Evolutionary conservation across 2,113 vertebrate genomes (phyloP).

Genomic region (Oncorhynchus tshawytscha): DNA sequence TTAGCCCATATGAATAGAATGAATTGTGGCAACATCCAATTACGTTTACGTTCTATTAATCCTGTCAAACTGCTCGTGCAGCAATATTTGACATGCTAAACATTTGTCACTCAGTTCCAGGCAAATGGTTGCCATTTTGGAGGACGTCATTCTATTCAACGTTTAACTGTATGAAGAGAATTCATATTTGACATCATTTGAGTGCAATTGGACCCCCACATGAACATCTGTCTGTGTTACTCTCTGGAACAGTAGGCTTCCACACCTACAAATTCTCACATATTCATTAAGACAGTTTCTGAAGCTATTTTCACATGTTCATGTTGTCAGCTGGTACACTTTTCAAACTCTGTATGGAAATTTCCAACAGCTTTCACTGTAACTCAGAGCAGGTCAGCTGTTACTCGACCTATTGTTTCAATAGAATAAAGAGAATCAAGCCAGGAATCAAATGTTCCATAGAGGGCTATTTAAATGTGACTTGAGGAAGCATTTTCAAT

Average conservation of each 20-base stretch:
- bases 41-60: conserved; percentile 68
- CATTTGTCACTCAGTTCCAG: not conserved
- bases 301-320: conserved; percentile 22
- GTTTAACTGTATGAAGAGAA: not conserved
- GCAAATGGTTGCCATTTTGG: not conserved
- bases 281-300: conserved; percentile 23
- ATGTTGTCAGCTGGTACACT: conserved; percentile 18
- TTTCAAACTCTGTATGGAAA: conserved; percentile 8
- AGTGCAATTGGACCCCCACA: conserved; percentile 39
- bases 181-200: not conserved
- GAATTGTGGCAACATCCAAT: conserved; percentile 66
- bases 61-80: conserved; percentile 44
- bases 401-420: no score
- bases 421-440: no score
- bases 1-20: conserved; percentile 59
- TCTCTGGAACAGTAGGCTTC: conserved; percentile 30
- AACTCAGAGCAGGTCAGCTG: no score
- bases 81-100: conserved; percentile 14
- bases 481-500: no score
- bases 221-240: conserved; percentile 49
- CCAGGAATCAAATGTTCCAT: no score
- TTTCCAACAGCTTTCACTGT: not conserved
- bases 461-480: not conserved
- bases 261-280: conserved; percentile 22
- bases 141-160: not conserved